A percentile compares a stretch with the other conserved stretches of the same genome.
phyloP scores from a whole-genome alignment of 2,888 invertebrate genomes.

The Melikaiella ostensackeni region DNA sequence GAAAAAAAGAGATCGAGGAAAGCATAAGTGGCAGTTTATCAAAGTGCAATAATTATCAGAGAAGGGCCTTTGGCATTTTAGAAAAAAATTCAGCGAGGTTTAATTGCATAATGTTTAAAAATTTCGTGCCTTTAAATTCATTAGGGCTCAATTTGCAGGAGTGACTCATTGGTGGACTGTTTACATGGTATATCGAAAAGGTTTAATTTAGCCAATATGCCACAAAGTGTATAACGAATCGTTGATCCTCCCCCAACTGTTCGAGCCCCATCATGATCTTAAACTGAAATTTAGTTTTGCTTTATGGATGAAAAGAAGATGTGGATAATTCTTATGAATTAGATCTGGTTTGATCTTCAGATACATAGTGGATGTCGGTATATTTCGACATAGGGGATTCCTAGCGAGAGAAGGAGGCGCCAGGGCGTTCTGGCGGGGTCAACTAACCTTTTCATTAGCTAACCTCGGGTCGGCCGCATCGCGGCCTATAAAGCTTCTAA shows the following conservation, averaged over 20 bases:
- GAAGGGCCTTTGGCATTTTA: background rate
- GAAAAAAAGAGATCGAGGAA: conserved; percentile 4
- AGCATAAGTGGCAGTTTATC: conserved; percentile 2
- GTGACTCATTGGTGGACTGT: background rate
- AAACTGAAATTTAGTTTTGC: conserved; percentile 26
- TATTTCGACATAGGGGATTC: conserved; percentile 42
- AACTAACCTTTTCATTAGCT: conserved; percentile 77
- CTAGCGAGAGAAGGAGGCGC: conserved; percentile 70
- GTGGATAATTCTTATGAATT: conserved; percentile 39
- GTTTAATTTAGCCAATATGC: conserved; percentile 8
- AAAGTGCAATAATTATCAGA: conserved; percentile 6
- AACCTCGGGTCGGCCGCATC: conserved; percentile 70
- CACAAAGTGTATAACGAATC: conserved; percentile 22
- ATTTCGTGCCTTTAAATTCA: too few species aligned
- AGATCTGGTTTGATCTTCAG: conserved; percentile 35
- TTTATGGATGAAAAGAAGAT: conserved; percentile 37
- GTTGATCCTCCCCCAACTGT: conserved; percentile 29
- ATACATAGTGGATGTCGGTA: conserved; percentile 19
- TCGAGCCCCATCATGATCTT: conserved; percentile 24
- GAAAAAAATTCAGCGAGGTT: background rate
- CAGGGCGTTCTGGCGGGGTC: conserved; percentile 76
- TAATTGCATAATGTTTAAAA: background rate
- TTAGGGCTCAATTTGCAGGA: background rate
- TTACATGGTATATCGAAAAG: conserved; percentile 9
- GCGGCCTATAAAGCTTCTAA: conserved; percentile 69